These are phyloP conservation scores for Acromyrmex heyeri DNA, from an alignment of 1,140 invertebrate genomes.

Conservation along the genomic window DNA sequence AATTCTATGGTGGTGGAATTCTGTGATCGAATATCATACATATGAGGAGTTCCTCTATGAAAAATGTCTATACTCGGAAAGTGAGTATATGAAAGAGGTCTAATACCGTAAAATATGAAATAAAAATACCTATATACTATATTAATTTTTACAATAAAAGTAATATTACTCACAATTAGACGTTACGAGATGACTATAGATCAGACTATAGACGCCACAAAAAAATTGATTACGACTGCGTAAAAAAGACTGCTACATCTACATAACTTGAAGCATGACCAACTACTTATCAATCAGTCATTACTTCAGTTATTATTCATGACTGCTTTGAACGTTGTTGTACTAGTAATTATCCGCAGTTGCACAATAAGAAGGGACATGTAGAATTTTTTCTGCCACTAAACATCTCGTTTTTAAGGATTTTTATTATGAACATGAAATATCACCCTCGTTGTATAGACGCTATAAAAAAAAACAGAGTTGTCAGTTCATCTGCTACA, in stretches of 20 bases:
- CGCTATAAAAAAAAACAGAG: not conserved
- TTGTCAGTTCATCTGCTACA: not conserved
- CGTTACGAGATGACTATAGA: not conserved
- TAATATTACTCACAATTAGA: not conserved
- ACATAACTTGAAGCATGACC: not conserved
- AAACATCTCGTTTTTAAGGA: not conserved
- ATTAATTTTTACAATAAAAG: not conserved
- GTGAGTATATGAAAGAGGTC: not conserved
- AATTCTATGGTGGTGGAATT: too few relatives aligned
- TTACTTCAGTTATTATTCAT: constrained; percentile 14
- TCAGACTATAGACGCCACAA: not conserved
- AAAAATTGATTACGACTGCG: not conserved
- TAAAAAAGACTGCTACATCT: not conserved
- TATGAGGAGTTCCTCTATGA: too few relatives aligned
- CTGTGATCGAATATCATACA: too few relatives aligned
- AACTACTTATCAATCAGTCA: constrained; percentile 2
- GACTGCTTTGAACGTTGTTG: not conserved
- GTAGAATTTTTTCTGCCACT: not conserved
- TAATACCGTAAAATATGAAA: not conserved
- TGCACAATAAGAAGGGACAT: not conserved
- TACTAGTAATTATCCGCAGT: not conserved
- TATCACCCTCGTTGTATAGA: not conserved
- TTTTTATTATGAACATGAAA: not conserved
- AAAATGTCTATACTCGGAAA: too few relatives aligned
- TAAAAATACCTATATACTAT: not conserved